Evolutionary conservation across 2,797 vertebrate species (phyloP).

Genomic region (Danio jaintianensis): DNA sequence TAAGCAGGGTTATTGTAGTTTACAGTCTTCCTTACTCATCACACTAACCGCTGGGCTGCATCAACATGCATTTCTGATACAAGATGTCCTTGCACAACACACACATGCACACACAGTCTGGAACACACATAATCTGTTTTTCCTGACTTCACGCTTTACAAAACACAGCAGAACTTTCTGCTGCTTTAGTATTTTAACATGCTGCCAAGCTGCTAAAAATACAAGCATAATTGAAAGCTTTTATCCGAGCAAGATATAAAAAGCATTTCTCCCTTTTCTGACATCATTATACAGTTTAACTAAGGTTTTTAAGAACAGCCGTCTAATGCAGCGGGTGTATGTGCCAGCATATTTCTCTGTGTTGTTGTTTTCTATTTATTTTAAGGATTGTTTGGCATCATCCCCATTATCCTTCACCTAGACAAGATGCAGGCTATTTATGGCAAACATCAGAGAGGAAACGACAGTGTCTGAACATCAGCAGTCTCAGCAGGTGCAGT

Average conservation of each 20-base stretch:
- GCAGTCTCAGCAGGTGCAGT: slow-evolving; percentile 31
- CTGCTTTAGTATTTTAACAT: slow-evolving; percentile 30
- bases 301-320: slow-evolving; percentile 5
- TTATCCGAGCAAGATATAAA: slow-evolving; percentile 13
- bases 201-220: slow-evolving; percentile 37
- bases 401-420: slow-evolving; percentile 35
- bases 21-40: slow-evolving; percentile 25
- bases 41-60: slow-evolving; percentile 16
- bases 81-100: neutral
- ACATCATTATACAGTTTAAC: neutral
- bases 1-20: slow-evolving; percentile 10
- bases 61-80: slow-evolving; percentile 20
- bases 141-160: slow-evolving; percentile 27
- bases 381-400: slow-evolving; percentile 15
- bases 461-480: slow-evolving; percentile 36
- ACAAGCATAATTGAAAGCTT: slow-evolving; percentile 38
- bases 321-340: neutral
- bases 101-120: slow-evolving; percentile 18
- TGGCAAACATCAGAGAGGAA: slow-evolving; percentile 29
- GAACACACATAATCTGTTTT: slow-evolving; percentile 17
- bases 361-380: slow-evolving; percentile 16
- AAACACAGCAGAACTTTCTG: slow-evolving; percentile 41
- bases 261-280: slow-evolving; percentile 19
- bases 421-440: slow-evolving; percentile 29
- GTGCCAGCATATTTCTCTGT: neutral